These are phyloP conservation scores for Gisinianus flammeolus DNA, from an alignment of 2,888 invertebrate species.

Conservation along the genomic window DNA sequence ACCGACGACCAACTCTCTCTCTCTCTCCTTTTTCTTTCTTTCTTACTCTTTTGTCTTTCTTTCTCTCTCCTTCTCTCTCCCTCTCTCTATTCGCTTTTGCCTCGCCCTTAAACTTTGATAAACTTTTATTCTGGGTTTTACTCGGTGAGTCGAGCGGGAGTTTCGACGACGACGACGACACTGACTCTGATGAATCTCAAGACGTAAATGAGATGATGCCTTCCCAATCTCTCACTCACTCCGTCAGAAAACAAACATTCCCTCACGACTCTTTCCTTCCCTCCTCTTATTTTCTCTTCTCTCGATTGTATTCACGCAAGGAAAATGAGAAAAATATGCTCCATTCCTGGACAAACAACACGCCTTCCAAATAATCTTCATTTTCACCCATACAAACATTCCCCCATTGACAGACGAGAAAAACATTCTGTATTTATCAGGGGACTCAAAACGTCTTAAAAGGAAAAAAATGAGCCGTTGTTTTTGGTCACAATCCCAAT, in stretches of 20 bases:
- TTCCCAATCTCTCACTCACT: slow-evolving; percentile 15
- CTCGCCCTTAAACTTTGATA: slow-evolving; percentile 1
- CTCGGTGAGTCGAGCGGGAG: no score
- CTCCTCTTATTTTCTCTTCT: no score
- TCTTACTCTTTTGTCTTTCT: neutral
- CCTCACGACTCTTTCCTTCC: neutral
- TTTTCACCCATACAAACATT: neutral
- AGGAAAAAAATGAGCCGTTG: no score
- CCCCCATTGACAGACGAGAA: neutral
- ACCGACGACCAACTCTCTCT: neutral
- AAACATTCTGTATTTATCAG: no score
- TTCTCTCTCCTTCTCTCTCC: slow-evolving; percentile 9
- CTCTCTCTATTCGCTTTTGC: neutral
- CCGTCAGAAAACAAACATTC: no score
- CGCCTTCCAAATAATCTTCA: neutral
- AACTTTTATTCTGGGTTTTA: slow-evolving; percentile 1
- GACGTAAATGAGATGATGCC: slow-evolving; percentile 29
- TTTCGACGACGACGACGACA: slow-evolving; percentile 5
- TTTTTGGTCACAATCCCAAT: no score
- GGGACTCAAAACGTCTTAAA: no score
- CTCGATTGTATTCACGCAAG: no score
- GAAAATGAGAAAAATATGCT: no score
- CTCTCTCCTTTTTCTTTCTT: slow-evolving; percentile 3
- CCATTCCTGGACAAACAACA: no score
- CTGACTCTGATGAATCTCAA: slow-evolving; percentile 20